These are phyloP conservation scores for Phymastichus coffea DNA, from an alignment of 1,140 invertebrate genomes.

Conservation along the genomic window DNA sequence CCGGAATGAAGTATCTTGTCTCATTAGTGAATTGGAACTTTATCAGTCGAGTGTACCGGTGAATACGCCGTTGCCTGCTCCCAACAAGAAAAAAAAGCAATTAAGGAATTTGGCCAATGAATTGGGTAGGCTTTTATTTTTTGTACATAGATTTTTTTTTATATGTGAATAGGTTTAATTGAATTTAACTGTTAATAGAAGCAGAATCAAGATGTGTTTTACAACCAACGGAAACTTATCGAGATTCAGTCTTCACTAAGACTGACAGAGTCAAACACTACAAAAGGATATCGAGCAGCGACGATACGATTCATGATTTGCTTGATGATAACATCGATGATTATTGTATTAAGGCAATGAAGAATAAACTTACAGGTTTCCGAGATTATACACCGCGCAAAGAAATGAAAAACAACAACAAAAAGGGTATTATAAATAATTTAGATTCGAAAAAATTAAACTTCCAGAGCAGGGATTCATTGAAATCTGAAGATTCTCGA, in stretches of 20 bases:
- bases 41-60: constrained; percentile 5
- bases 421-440: constrained; percentile 17
- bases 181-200: constrained; percentile 4
- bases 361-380: constrained; percentile 43
- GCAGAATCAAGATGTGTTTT: constrained; percentile 39
- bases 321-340: constrained; percentile 33
- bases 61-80: not conserved
- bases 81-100: constrained; percentile 11
- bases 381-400: constrained; percentile 51
- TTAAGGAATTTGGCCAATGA: constrained; percentile 30
- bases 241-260: constrained; percentile 42
- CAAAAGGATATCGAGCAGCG: constrained; percentile 28
- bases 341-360: constrained; percentile 33
- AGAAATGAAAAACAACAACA: constrained; percentile 33
- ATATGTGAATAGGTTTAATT: not conserved
- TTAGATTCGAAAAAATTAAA: constrained; percentile 28
- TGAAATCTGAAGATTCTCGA: constrained; percentile 40
- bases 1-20: constrained; percentile 26
- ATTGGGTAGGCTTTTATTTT: constrained; percentile 22
- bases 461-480: constrained; percentile 20
- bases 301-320: constrained; percentile 34
- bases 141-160: not conserved
- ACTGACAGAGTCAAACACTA: constrained; percentile 34
- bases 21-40: constrained; percentile 32
- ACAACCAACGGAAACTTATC: constrained; percentile 38